A percentile compares a stretch with the other conserved stretches of the same genome.
phyloP scores from a whole-genome alignment of 2,113 vertebrate species.

The Percopsis transmontana region DNA sequence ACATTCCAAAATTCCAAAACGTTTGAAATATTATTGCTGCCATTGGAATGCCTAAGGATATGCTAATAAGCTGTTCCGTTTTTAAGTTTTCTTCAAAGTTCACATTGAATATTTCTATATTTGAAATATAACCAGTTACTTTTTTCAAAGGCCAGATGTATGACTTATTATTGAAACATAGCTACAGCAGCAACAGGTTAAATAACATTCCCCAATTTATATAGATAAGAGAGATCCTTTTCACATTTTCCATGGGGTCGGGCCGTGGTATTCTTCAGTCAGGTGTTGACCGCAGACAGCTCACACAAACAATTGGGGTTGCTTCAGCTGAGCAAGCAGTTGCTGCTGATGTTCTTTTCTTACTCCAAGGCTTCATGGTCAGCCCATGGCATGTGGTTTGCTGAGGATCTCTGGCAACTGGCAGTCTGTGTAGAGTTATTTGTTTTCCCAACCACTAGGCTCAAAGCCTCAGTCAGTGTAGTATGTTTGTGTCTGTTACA shows the following conservation, averaged over 20 bases:
- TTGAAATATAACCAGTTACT: background rate
- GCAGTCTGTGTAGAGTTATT: constrained; percentile 53
- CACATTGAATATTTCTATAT: background rate
- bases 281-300: constrained; percentile 71
- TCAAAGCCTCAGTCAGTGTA: constrained; percentile 19
- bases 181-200: background rate
- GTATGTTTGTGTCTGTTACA: constrained; percentile 6
- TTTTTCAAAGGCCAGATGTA: background rate
- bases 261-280: constrained; percentile 72
- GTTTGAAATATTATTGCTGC: background rate
- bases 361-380: constrained; percentile 58
- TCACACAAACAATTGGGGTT: constrained; percentile 68
- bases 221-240: constrained; percentile 15
- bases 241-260: constrained; percentile 31
- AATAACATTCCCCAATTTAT: background rate
- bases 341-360: constrained; percentile 58
- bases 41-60: background rate
- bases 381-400: constrained; percentile 52
- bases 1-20: too few species aligned
- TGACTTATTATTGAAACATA: background rate
- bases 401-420: constrained; percentile 54
- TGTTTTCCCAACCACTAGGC: constrained; percentile 11
- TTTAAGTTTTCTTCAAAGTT: background rate
- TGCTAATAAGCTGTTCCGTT: background rate
- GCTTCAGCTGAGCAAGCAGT: constrained; percentile 83